Percentiles rank a stretch among this genome's conserved stretches.
phyloP scores from a whole-genome alignment of 64 coral and sea anemone genomes.

The Astreopora myriophthalma region DNA sequence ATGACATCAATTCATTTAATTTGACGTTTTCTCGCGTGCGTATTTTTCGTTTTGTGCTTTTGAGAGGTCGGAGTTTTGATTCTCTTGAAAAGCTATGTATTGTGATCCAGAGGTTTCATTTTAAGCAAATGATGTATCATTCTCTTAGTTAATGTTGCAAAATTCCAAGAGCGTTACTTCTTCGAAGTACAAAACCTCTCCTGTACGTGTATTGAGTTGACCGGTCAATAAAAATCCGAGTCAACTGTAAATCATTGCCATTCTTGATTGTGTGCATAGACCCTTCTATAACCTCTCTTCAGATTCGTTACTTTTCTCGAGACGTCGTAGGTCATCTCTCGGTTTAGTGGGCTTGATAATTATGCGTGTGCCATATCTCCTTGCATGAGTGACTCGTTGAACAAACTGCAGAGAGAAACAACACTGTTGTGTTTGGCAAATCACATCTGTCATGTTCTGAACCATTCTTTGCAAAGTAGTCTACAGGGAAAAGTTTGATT shows the following conservation, averaged over 20 bases:
- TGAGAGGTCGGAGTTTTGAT: neutral
- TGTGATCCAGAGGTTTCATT: conserved; percentile 13
- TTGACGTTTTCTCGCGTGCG: neutral
- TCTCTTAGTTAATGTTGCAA: conserved; percentile 23
- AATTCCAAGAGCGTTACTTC: conserved; percentile 31
- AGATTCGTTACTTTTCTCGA: neutral
- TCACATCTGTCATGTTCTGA: neutral
- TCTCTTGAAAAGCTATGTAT: neutral
- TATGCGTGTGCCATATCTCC: neutral
- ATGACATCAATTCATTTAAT: conserved; percentile 36
- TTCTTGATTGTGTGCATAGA: neutral
- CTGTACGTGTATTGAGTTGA: neutral
- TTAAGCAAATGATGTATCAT: conserved; percentile 31
- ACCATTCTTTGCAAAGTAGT: neutral
- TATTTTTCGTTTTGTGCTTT: conserved; percentile 1
- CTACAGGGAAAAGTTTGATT: neutral
- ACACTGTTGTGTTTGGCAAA: conserved; percentile 6
- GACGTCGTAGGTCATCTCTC: neutral
- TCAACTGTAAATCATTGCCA: neutral
- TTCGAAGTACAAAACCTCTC: conserved; percentile 13
- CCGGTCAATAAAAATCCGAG: neutral
- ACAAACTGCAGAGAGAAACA: neutral
- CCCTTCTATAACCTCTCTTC: neutral
- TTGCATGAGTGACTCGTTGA: neutral
- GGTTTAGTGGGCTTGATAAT: neutral